Percentiles rank a stretch among this genome's conserved stretches.
Conservation (phyloP, 37 sponge, comb jelly and placozoan species). For the Oopsacas minuta region DNA sequence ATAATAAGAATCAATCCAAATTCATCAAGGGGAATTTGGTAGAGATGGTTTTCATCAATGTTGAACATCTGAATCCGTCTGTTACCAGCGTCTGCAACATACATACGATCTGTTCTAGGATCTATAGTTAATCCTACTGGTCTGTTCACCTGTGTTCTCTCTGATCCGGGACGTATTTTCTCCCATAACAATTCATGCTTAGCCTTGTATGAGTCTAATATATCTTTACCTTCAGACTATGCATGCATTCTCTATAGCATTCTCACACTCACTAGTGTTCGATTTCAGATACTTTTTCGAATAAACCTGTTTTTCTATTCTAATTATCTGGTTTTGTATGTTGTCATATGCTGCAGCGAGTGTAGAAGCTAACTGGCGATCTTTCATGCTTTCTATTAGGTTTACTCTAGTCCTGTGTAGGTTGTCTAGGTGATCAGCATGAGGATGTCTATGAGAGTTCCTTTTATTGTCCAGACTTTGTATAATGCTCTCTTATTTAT, state of each 20-base stretch:
- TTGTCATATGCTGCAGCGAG: not conserved
- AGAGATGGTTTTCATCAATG: not conserved
- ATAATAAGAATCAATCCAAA: not conserved
- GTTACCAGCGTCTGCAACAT: not conserved
- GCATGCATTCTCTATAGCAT: not conserved
- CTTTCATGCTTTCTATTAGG: not conserved
- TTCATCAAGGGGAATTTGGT: not conserved
- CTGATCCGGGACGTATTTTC: not conserved
- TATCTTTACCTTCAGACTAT: not conserved
- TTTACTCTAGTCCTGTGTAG: too few relatives aligned
- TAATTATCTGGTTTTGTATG: not conserved
- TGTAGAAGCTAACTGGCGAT: not conserved
- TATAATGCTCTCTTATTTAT: too few relatives aligned
- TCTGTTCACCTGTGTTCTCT: not conserved
- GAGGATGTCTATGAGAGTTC: too few relatives aligned
- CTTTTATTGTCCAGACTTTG: too few relatives aligned
- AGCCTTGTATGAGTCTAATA: not conserved
- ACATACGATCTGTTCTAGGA: not conserved
- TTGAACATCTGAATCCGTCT: not conserved
- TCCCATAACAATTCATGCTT: not conserved
- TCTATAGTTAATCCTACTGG: not conserved
- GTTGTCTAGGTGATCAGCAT: too few relatives aligned
- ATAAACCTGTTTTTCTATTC: not conserved
- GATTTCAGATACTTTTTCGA: not conserved
- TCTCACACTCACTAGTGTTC: not conserved